These are phyloP conservation scores for Melanotaenia boesemani DNA, from an alignment of 2,797 vertebrate species.

Conservation along the genomic window DNA sequence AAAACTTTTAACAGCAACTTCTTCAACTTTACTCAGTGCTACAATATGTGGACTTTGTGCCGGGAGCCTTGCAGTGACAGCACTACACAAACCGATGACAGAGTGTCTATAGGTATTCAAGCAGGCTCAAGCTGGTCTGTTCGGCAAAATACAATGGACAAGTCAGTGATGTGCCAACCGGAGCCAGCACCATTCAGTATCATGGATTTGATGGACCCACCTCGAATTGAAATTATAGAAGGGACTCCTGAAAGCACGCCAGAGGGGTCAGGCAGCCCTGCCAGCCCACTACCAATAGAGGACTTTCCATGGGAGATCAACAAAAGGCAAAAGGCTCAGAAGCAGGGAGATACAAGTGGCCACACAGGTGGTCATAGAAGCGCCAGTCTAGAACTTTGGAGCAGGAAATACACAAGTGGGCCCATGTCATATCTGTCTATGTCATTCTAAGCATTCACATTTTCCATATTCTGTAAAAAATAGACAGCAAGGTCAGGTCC, in stretches of 20 bases:
- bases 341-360: constrained; percentile 73
- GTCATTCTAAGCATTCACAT: constrained; percentile 85
- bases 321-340: constrained; percentile 78
- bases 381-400: constrained; percentile 87
- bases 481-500: constrained; percentile 60
- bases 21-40: constrained; percentile 90
- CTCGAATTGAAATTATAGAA: constrained; percentile 84
- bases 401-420: constrained; percentile 88
- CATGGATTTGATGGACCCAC: constrained; percentile 84
- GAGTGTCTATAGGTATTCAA: constrained; percentile 86
- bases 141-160: constrained; percentile 83
- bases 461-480: constrained; percentile 45
- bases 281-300: constrained; percentile 82
- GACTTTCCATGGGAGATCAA: constrained; percentile 84
- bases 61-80: constrained; percentile 82
- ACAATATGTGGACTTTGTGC: constrained; percentile 88
- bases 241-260: constrained; percentile 82
- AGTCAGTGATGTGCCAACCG: constrained; percentile 88
- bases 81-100: constrained; percentile 81
- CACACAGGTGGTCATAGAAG: constrained; percentile 85
- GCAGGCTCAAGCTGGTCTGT: constrained; percentile 82
- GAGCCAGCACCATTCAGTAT: constrained; percentile 84
- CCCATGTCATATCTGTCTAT: constrained; percentile 89
- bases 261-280: constrained; percentile 84
- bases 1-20: constrained; percentile 90